These are phyloP conservation scores for Lithophane ornitopus DNA, from an alignment of 2,888 invertebrate genomes.

Conservation along the genomic window DNA sequence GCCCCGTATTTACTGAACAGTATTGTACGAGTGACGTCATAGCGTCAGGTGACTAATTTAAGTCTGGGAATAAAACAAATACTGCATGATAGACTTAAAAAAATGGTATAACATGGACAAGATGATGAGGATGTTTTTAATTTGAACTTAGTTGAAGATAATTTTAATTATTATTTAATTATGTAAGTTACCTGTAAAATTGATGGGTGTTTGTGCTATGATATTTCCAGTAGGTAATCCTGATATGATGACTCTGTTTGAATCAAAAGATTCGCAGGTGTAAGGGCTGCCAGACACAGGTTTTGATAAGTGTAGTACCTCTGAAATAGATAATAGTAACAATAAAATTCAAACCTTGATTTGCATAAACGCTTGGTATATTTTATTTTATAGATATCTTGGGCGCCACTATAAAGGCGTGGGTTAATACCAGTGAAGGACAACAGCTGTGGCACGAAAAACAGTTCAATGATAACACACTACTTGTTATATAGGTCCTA, in stretches of 20 bases:
- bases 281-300: constrained; percentile 98
- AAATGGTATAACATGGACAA: no score
- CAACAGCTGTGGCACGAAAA: no score
- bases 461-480: no score
- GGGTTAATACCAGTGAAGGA: no score
- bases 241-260: constrained; percentile 94
- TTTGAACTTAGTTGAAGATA: no score
- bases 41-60: no score
- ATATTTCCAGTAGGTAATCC: constrained; percentile 94
- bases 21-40: no score
- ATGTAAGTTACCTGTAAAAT: constrained; percentile 92
- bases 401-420: no score
- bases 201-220: constrained; percentile 95
- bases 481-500: no score
- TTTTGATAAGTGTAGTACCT: constrained; percentile 97
- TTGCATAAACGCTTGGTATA: neutral
- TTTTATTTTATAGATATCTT: neutral
- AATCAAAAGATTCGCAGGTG: constrained; percentile 97
- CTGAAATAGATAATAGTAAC: constrained; percentile 85
- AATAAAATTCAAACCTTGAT: neutral
- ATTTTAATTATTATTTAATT: neutral
- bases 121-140: no score
- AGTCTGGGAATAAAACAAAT: no score
- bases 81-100: neutral
- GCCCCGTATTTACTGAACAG: no score